Evolutionary conservation across 2,797 vertebrate genomes (phyloP).

Genomic region (Notolabrus celidotus): DNA sequence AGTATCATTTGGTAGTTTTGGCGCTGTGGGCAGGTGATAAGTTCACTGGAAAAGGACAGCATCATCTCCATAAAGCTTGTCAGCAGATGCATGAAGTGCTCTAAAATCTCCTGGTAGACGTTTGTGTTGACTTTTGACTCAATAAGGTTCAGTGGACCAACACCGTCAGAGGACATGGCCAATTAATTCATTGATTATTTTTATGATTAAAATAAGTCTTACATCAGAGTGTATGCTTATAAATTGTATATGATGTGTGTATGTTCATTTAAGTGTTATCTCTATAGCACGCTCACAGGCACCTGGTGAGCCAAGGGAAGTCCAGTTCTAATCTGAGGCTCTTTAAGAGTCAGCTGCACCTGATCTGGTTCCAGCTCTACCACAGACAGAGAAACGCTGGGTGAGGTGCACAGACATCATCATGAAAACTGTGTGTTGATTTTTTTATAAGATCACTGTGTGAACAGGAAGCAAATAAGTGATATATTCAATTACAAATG

Average conservation of each 20-base stretch:
- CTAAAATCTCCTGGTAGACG: no score
- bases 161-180: no score
- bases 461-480: neutral
- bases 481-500: neutral
- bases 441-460: neutral
- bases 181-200: neutral
- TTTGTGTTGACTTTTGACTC: no score
- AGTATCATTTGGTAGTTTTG: no score
- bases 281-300: constrained; percentile 86
- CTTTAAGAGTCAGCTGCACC: constrained; percentile 87
- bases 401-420: constrained; percentile 79
- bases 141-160: no score
- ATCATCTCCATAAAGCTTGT: no score
- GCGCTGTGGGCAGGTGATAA: no score
- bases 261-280: constrained; percentile 18
- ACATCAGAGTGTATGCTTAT: neutral
- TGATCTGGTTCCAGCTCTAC: constrained; percentile 92
- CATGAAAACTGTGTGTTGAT: neutral
- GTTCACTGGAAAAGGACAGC: no score
- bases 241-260: no score
- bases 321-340: constrained; percentile 74
- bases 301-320: constrained; percentile 85
- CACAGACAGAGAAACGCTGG: constrained; percentile 82
- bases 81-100: no score
- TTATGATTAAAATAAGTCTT: neutral